Conservation (phyloP, 2,888 invertebrate genomes). For the Macropis europaea region DNA sequence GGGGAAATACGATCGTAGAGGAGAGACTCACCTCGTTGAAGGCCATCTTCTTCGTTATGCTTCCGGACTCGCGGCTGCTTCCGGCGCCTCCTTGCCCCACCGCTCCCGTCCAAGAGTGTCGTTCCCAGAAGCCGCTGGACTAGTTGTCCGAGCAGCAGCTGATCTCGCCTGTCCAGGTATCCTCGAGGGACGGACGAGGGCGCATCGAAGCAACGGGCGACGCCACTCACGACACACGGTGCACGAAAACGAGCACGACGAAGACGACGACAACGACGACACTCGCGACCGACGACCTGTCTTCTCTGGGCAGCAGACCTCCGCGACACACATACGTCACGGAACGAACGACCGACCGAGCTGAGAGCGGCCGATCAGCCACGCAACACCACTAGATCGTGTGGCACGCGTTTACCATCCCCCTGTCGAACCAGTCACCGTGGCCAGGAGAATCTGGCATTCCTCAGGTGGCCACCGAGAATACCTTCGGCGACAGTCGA, state of each 20-base stretch:
- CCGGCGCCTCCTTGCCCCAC: conserved; percentile 78
- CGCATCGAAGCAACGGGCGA: conserved; percentile 59
- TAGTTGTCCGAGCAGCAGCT: conserved; percentile 58
- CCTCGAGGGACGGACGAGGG: conserved; percentile 56
- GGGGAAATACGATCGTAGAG: conserved; percentile 3
- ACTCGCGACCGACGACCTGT: conserved; percentile 62
- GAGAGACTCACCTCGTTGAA: conserved; percentile 86
- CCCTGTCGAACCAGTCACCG: conserved; percentile 35
- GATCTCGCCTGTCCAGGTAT: conserved; percentile 60
- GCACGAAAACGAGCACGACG: conserved; percentile 33
- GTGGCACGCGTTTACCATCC: conserved; percentile 35
- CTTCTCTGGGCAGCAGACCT: conserved; percentile 70
- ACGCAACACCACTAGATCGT: conserved; percentile 36
- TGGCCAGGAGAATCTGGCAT: conserved; percentile 60
- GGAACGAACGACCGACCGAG: conserved; percentile 53
- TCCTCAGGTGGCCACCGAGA: conserved; percentile 82
- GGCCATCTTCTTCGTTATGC: conserved; percentile 83
- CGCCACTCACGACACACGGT: conserved; percentile 44
- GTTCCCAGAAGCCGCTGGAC: conserved; percentile 57
- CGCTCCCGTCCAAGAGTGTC: conserved; percentile 62
- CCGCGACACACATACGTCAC: conserved; percentile 77
- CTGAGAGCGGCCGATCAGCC: conserved; percentile 51
- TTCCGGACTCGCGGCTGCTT: conserved; percentile 75
- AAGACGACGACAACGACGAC: conserved; percentile 41
- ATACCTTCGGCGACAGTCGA: conserved; percentile 72